These are phyloP conservation scores for Aethina tumida DNA, from an alignment of 1,140 invertebrate genomes.

Conservation along the genomic window DNA sequence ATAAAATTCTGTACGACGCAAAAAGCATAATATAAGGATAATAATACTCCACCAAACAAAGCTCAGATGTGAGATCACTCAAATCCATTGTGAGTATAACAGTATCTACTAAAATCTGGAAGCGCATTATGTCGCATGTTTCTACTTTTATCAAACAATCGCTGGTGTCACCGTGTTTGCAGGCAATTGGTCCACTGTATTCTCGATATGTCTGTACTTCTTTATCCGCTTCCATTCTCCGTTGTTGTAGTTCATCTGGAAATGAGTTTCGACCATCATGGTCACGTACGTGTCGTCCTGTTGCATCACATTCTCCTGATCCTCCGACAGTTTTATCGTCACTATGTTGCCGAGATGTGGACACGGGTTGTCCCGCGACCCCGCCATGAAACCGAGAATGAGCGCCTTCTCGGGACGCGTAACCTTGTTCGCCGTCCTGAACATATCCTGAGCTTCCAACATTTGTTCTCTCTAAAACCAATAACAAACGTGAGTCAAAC, in stretches of 20 bases:
- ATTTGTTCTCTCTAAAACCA: conserved; percentile 79
- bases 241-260: conserved; percentile 94
- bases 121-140: too few species aligned
- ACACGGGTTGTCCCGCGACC: conserved; percentile 89
- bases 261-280: conserved; percentile 83
- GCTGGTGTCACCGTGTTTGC: conserved; percentile 24
- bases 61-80: too few species aligned
- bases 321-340: conserved; percentile 85
- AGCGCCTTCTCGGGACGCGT: conserved; percentile 93
- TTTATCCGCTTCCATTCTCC: conserved; percentile 90
- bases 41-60: too few species aligned
- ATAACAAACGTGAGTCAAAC: neutral
- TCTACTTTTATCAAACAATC: conserved; percentile 23
- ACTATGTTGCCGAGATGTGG: conserved; percentile 87
- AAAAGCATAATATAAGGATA: too few species aligned
- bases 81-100: too few species aligned
- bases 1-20: too few species aligned
- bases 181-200: conserved; percentile 35
- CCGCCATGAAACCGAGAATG: conserved; percentile 97
- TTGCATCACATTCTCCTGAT: conserved; percentile 70
- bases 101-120: too few species aligned
- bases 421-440: conserved; percentile 89
- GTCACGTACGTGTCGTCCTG: conserved; percentile 60
- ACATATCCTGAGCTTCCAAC: conserved; percentile 95
- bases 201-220: conserved; percentile 61